Percentiles rank a stretch among this genome's conserved stretches.
Conservation (phyloP, 2,888 invertebrate genomes). For the Spodoptera picta region DNA sequence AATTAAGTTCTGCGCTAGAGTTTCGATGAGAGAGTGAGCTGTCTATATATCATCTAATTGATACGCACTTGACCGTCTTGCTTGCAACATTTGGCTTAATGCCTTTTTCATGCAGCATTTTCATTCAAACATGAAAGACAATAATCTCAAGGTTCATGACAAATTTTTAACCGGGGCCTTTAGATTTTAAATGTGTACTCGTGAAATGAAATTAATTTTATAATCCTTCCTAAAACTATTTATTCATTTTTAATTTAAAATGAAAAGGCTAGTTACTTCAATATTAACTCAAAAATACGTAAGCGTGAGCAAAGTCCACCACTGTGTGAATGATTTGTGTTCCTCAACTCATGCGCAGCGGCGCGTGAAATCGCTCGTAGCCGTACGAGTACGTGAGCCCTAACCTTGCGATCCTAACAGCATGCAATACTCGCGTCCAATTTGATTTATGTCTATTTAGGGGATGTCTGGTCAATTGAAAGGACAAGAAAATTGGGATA, state of each 20-base stretch:
- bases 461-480: slow-evolving; percentile 36
- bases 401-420: slow-evolving; percentile 41
- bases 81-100: no score
- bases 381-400: slow-evolving; percentile 32
- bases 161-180: no score
- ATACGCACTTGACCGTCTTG: no score
- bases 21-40: slow-evolving; percentile 18
- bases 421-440: slow-evolving; percentile 29
- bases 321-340: slow-evolving; percentile 51
- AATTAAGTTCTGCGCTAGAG: slow-evolving; percentile 53
- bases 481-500: slow-evolving; percentile 9
- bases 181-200: no score
- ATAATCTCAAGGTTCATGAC: no score
- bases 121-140: no score
- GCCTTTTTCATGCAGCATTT: no score
- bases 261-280: slow-evolving; percentile 1
- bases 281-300: slow-evolving; percentile 31
- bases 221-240: no score
- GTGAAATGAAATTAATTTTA: no score
- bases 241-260: no score
- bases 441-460: slow-evolving; percentile 46
- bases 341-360: slow-evolving; percentile 54
- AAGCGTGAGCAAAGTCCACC: slow-evolving; percentile 45
- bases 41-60: slow-evolving; percentile 24
- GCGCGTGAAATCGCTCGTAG: slow-evolving; percentile 49